Base-by-base conservation (phyloP, 2,797 vertebrate genomes). In the Nyctibius grandis region DNA sequence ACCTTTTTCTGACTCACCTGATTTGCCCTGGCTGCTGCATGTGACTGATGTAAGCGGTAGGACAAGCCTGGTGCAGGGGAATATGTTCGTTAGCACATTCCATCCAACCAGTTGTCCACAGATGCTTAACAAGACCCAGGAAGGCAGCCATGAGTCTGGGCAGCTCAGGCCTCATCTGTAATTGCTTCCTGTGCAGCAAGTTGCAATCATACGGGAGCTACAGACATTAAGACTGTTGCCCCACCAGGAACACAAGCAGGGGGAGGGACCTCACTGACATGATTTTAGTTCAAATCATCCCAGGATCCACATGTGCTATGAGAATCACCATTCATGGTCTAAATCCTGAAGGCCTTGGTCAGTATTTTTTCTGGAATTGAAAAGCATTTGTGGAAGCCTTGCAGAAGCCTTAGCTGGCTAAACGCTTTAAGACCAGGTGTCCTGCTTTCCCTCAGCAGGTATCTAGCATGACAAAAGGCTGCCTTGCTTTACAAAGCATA, bases 161-260 rank as follows among this genome's bases (percentile, higher is more conserved):
- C 68, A 88, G 88, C 75, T 88, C 90, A 68, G 67, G 15, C 65
- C 44, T 53, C 63, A 23, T 33, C 75, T 12, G 1, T 77, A 91
- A 95, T 88, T 89, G 50, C 75, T 85, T 70, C 74, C 77, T 90
- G 36, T 61, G 74, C 63, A 70, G 92, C 85, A 90, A 77, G 40
- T 3, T 86, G 69, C 85, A 86, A 81, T 78, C 69, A 31, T 47
- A 9, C 6, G 38, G 53, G 56, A 91, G 44, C 45, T 57, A 47
- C 53, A 83, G 84, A 65, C 57, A 12, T 57, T n/a, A 34, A 34
- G 38, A 36, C 15, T 85, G 11, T 44, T 88, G 47, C 28, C 38
- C 38, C 50, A 85, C 29, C 22, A 90, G 57, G 44, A 93, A 33
- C n/a, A 29, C 11, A 60, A 47, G 42, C 29, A 69, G 64, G 14